Percentiles rank a stretch among this genome's conserved stretches.
Evolutionary conservation across 2,888 invertebrate species (phyloP).

Genomic region (Serripes groenlandicus): DNA sequence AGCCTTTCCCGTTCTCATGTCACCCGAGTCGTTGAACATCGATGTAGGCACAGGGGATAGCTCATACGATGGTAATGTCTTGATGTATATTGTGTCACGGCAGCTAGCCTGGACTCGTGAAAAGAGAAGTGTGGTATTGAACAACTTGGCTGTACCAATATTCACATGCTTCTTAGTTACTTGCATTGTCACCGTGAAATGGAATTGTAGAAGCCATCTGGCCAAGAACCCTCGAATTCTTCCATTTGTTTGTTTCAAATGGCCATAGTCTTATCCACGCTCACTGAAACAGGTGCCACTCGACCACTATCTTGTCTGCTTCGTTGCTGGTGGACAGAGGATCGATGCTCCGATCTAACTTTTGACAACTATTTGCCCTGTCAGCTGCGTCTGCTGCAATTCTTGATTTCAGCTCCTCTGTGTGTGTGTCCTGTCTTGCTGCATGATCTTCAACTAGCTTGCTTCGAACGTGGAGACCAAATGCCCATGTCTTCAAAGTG

Average conservation of each 20-base stretch:
- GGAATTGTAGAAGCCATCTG: not conserved
- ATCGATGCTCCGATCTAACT: slow-evolving; percentile 31
- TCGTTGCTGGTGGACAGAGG: not conserved
- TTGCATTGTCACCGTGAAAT: not conserved
- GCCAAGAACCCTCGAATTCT: not conserved
- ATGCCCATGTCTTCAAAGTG: slow-evolving; percentile 66
- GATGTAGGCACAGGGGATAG: no score
- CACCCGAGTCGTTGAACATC: no score
- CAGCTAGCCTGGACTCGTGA: no score
- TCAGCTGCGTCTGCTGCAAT: slow-evolving; percentile 32
- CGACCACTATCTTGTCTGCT: not conserved
- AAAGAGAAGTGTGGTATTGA: not conserved
- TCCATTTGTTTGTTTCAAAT: not conserved
- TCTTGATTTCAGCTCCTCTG: slow-evolving; percentile 30
- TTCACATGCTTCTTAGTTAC: not conserved
- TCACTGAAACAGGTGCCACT: not conserved
- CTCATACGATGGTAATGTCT: no score
- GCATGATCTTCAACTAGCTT: slow-evolving; percentile 8
- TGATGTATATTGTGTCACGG: no score
- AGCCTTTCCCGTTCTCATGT: no score
- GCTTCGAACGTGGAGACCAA: slow-evolving; percentile 62
- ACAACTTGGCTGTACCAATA: not conserved
- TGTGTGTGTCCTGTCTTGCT: not conserved
- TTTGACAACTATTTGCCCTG: slow-evolving; percentile 24
- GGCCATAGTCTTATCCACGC: not conserved